A percentile compares a stretch with the other conserved stretches of the same genome.
Evolutionary conservation across 2,113 vertebrate species (phyloP).

Genomic region (Tamias sibiricus): DNA sequence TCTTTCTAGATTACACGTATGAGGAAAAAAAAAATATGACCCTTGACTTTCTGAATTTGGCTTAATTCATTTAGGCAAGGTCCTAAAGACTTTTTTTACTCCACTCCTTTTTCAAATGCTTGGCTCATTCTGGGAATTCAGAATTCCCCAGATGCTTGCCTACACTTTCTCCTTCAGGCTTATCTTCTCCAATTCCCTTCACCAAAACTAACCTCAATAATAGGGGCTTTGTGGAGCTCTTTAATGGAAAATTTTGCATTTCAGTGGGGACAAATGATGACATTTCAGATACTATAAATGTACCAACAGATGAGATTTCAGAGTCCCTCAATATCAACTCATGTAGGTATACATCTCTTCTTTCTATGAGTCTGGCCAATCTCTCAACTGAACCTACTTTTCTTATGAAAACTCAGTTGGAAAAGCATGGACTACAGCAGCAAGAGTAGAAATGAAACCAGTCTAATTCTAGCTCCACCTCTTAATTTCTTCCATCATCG

Average conservation of each 20-base stretch:
- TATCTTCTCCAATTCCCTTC: background rate
- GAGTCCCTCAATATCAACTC: background rate
- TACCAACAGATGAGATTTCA: background rate
- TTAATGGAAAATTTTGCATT: background rate
- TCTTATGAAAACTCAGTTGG: conserved; percentile 1
- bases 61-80: background rate
- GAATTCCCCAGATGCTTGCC: background rate
- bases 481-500: background rate
- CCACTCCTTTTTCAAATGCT: background rate
- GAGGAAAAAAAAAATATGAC: too few species aligned
- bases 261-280: background rate
- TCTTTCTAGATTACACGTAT: too few species aligned
- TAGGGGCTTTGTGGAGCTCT: background rate
- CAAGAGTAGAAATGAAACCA: conserved; percentile 11
- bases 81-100: background rate
- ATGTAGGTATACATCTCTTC: background rate
- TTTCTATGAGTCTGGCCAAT: background rate
- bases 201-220: background rate
- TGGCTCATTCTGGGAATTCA: background rate
- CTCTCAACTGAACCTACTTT: conserved; percentile 41
- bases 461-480: background rate
- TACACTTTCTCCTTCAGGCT: background rate
- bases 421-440: background rate
- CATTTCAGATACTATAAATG: conserved; percentile 14
- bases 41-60: too few species aligned